Conservation (phyloP, 2,797 vertebrate species). For the Rhinella marina region DNA sequence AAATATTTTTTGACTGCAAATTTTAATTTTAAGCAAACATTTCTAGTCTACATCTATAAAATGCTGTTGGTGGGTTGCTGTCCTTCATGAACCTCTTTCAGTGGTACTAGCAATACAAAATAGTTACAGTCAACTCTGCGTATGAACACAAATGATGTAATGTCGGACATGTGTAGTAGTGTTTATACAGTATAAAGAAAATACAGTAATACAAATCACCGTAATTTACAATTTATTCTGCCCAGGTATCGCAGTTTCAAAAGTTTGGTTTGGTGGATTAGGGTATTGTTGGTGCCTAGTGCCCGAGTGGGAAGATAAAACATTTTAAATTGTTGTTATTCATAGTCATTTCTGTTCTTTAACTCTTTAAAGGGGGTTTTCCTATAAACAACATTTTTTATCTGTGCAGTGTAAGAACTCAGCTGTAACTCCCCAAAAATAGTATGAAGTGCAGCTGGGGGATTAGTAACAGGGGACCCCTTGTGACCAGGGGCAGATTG, state of each 20-base stretch:
- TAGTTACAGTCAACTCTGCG: not conserved
- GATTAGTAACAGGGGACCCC: too few relatives aligned
- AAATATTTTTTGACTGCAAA: slow-evolving; percentile 12
- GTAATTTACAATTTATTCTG: not conserved
- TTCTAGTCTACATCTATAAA: slow-evolving; percentile 17
- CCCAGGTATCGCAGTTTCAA: not conserved
- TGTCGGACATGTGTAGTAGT: not conserved
- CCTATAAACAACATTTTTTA: not conserved
- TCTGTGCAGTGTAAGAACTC: not conserved
- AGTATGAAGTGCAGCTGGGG: not conserved
- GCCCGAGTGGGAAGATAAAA: not conserved
- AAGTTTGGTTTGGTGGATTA: not conserved
- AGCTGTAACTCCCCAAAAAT: not conserved
- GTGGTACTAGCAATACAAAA: not conserved
- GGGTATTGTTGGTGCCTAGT: too few relatives aligned
- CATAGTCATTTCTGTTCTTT: not conserved
- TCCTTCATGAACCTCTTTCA: not conserved
- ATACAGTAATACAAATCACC: not conserved
- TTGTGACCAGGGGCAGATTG: too few relatives aligned
- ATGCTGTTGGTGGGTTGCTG: not conserved
- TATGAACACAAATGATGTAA: not conserved
- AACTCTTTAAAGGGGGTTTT: not conserved
- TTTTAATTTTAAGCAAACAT: not conserved
- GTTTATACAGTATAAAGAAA: not conserved
- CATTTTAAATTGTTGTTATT: not conserved